Conservation (phyloP, 2,797 vertebrate genomes). For the Eleutherodactylus coqui region DNA sequence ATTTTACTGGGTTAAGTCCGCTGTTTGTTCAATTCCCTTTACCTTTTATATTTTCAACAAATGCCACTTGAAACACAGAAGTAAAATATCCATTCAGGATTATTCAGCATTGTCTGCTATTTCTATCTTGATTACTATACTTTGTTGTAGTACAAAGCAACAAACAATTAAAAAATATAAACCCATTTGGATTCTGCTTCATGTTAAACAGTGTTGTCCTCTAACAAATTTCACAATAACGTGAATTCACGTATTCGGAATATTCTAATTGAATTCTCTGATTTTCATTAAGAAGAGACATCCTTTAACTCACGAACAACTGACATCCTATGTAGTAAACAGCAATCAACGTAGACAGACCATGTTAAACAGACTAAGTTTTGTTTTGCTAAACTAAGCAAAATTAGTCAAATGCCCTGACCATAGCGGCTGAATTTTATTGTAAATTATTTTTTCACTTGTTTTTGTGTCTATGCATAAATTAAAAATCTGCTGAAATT, state of each 20-base stretch:
- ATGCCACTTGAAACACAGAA: slow-evolving; percentile 11
- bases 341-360: slow-evolving; percentile 81
- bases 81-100: slow-evolving; percentile 23
- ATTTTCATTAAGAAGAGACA: slow-evolving; percentile 58
- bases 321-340: slow-evolving; percentile 73
- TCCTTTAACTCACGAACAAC: slow-evolving; percentile 8
- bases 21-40: slow-evolving; percentile 4
- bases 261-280: slow-evolving; percentile 70
- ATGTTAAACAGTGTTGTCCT: slow-evolving; percentile 70
- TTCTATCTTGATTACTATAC: slow-evolving; percentile 60
- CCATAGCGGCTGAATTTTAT: slow-evolving; percentile 91
- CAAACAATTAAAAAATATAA: slow-evolving; percentile 65
- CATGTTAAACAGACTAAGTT: slow-evolving; percentile 85
- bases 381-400: slow-evolving; percentile 89
- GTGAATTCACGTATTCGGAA: slow-evolving; percentile 73
- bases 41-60: slow-evolving; percentile 28
- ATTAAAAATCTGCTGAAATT: slow-evolving; percentile 99
- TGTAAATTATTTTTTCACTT: slow-evolving; percentile 96
- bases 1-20: slow-evolving; percentile 28
- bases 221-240: slow-evolving; percentile 73
- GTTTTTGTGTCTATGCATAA: slow-evolving; percentile 98
- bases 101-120: slow-evolving; percentile 44
- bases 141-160: slow-evolving; percentile 67
- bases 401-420: slow-evolving; percentile 94
- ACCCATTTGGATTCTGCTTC: slow-evolving; percentile 68